Conservation (phyloP, 2,113 vertebrate species). For the Equus przewalskii region DNA sequence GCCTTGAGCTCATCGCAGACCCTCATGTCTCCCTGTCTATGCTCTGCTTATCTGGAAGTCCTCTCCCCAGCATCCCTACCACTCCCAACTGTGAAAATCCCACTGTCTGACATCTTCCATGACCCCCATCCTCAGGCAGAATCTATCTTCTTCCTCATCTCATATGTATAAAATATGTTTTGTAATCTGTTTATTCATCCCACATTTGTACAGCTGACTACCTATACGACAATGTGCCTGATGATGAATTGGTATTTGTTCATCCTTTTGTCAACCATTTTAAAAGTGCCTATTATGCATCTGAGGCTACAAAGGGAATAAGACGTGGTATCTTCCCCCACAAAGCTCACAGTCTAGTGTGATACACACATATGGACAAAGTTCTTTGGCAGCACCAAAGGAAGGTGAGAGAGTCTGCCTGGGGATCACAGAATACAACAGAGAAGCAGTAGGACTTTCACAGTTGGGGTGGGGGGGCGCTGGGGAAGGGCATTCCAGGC, state of each 20-base stretch:
- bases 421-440: too few relatives aligned
- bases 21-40: accelerated
- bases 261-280: neutral
- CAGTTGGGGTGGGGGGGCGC: neutral
- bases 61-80: accelerated
- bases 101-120: neutral
- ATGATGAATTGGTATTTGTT: neutral
- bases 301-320: neutral
- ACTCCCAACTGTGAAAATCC: accelerated
- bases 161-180: neutral
- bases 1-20: accelerated
- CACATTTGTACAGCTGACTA: neutral
- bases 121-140: neutral
- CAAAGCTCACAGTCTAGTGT: neutral
- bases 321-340: neutral
- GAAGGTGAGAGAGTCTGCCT: neutral
- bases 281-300: neutral
- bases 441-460: neutral
- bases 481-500: neutral
- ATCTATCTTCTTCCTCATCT: neutral
- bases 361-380: accelerated
- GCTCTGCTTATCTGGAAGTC: neutral
- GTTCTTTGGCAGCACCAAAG: neutral
- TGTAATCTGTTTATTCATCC: neutral
- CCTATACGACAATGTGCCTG: neutral